Conservation (phyloP, 2,113 vertebrate species). For the Etia nguti region DNA sequence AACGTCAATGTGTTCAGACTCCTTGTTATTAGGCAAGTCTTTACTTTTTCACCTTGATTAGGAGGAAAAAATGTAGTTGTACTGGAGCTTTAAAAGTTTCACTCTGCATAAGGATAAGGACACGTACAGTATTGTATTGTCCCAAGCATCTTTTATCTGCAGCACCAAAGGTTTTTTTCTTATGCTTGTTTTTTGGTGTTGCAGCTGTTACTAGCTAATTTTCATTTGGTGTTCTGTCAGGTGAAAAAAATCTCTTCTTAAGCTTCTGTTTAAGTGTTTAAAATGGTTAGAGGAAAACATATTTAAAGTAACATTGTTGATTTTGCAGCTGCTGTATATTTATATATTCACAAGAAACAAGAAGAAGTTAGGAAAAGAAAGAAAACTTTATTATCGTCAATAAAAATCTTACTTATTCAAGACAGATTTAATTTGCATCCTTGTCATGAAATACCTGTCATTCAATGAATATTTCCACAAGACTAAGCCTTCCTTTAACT, state of each 20-base stretch:
- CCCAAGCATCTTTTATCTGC: neutral
- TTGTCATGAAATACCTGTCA: neutral
- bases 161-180: neutral
- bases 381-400: neutral
- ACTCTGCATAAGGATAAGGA: neutral
- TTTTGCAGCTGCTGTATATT: neutral
- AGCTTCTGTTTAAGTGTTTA: neutral
- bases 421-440: conserved; percentile 16
- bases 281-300: neutral
- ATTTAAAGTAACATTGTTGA: neutral
- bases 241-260: neutral
- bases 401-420: neutral
- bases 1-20: neutral
- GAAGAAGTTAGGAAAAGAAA: neutral
- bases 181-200: neutral
- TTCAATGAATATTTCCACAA: conserved; percentile 6
- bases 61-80: neutral
- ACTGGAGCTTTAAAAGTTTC: neutral
- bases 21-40: neutral
- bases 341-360: neutral
- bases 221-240: neutral
- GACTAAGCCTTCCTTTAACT: neutral
- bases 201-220: neutral
- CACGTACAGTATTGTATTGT: neutral
- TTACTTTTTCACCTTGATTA: neutral